Evolutionary conservation across 1,140 invertebrate genomes (phyloP), one percentile per base, ranked within the genome.

Genomic region (Aricia agestis): DNA sequence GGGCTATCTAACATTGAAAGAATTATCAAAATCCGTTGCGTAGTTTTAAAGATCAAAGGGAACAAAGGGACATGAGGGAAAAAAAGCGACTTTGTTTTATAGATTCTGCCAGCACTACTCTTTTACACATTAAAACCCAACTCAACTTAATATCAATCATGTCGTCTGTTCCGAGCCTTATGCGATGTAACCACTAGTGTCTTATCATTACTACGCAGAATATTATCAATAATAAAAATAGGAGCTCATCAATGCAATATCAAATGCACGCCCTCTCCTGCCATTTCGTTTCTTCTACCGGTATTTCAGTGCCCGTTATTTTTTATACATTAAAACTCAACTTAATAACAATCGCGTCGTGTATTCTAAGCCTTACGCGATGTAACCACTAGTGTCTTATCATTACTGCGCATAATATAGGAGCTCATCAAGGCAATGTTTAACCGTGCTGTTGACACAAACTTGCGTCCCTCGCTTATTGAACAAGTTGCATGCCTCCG

Each of bases 401-500:
- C 59, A 63, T 63, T 63, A 63, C 59, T 63, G 59, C 59, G 59
- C 59, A 42, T 67, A 42, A 67, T 67, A 18, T 67, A 67, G 59
- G 18, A 63, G 59, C 59, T 69, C 32, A 69, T 61, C 36, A 69
- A 63, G 10, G 58, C 36, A 19, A 63, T 69, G 58, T 69, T 69
- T 69, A 63, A 63, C 59, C 59, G 18, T 63, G 59, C 59, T 63
- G 59, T 63, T 63, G 59, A 63, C 59, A 63, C 59, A 31, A 63
- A 63, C 17, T n/a, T 36, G 36, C 18, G 58, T 17, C 6, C 2
- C 18, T 59, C 31, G n/a, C 25, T 18, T 32, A 72, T 58, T 61
- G 71, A 58, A 59, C 71, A 61, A 61, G 68, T 66, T 18, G 41
- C 36, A 68, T 31, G 67, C 42, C 68, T 72, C 10, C 18, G n/a